Evolutionary conservation across 2,888 invertebrate species (phyloP), one percentile per base, ranked within the genome.

Genomic region (Spialia ferax): DNA sequence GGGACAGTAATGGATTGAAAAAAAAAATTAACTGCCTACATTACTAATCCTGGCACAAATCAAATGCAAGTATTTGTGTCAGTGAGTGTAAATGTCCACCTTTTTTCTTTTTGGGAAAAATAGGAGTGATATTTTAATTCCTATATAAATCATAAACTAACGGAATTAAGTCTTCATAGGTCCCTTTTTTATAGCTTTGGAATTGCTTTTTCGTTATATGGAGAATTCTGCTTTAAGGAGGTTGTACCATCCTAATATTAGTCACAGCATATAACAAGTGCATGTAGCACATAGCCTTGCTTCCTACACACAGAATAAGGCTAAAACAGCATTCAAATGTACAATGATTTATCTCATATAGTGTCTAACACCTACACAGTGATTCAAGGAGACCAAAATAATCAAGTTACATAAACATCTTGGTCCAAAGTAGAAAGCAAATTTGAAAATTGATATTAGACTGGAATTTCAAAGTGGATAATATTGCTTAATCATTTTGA

Each of bases 251-350:
- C 54, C 26, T 23, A 63, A 42, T 55, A 63, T 63, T 63, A 59
- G 45, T 59, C 45, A 59, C 1, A 20, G 7, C 13, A 29, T 22
- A 45, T 42, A 13, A 56, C 29, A 70, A 60, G 59, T 56, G 60
- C 62, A 59, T 57, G 5, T 22, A 22, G 4, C 50, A 60, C 54
- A 45, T 57, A 71, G 59, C 70, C 69, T 75, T 74, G 64, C 74
- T 57, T 59, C 78, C 77, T 70, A 77, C 78, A 72, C 70, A 22
- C 26, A 61, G 55, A 50, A 59, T 69, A 71, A 73, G 63, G 70
- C 69, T 69, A 72, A 68, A 70, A 63, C 15, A 63, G 71, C 59
- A 71, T 77, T 74, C 63, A 73, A 75, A 32, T 29, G 2, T 29
- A 32, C 6, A 70, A 63, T 69, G 50, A 63, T 11, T 68, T 62